Conservation (phyloP, 2,113 vertebrate genomes). For the Chloropsis hardwickii region DNA sequence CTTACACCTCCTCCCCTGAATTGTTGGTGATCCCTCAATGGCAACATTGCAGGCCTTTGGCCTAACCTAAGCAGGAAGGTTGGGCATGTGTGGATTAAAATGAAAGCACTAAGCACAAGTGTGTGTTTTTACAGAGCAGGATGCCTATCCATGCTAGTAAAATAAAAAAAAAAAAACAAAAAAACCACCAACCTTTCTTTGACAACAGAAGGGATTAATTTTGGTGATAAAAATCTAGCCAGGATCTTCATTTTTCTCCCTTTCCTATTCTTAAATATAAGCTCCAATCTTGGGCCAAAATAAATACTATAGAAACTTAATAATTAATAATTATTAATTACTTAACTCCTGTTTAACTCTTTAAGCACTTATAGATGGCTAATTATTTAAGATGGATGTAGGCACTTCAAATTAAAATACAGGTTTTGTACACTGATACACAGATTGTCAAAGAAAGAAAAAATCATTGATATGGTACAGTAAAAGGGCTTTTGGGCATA, state of each 20-base stretch:
- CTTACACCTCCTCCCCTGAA: neutral
- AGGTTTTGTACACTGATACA: neutral
- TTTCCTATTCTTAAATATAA: neutral
- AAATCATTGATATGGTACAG: neutral
- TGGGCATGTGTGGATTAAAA: neutral
- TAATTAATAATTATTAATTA: neutral
- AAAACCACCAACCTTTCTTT: neutral
- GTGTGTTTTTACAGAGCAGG: neutral
- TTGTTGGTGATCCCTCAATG: neutral
- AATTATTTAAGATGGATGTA: neutral
- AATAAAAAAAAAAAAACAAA: neutral
- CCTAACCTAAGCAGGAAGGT: neutral
- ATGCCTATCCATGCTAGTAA: neutral
- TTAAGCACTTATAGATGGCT: neutral
- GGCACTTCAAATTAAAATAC: neutral
- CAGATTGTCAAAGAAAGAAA: neutral
- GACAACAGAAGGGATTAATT: neutral
- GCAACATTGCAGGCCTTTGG: rapidly evolving
- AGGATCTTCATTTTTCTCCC: neutral
- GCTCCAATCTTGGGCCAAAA: neutral
- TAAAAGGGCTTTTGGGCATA: neutral
- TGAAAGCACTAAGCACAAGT: neutral
- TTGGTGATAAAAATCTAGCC: neutral
- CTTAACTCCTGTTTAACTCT: neutral
- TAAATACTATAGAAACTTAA: neutral